Base-by-base conservation (phyloP, 2,888 invertebrate species). In the Melipona beecheii region DNA sequence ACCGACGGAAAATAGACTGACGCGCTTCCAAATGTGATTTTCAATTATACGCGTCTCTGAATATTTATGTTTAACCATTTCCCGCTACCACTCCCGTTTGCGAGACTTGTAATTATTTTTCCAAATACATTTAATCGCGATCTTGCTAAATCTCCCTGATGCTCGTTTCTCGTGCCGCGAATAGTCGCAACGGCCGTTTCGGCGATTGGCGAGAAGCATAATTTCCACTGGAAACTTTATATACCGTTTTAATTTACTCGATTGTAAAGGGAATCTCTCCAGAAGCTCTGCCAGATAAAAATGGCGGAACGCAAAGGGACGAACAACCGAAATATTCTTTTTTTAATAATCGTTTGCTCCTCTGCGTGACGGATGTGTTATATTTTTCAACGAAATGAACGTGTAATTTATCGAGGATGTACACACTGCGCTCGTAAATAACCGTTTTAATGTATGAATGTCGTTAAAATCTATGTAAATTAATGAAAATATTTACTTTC, bases 31-130 rank as follows among this genome's bases (percentile, higher is more conserved):
- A 78, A 75, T 71, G 62, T 50, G 78, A 84, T 84, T 83, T 83
- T 78, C 78, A 81, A 86, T 85, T 75, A 83, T 77, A 87, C 75
- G 75, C 43, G 70, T 54, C 49, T 54, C 56, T 79, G 74, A 83
- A 83, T 83, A 84, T 84, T 84, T 76, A 84, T 81, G 60, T 36
- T 31, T 60, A 60, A 24, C 49, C 49, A 19, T 27, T 49, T 31
- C 21, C 65, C 19, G 36, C 3, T 19, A 19, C 11, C 31, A 24
- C 24, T 2, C 2, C 27, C 11, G 64, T 19, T 6, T 24, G 43
- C 17, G 49, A 62, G 69, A 36, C 76, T 75, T 70, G 75, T 75
- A 75, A 79, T 79, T 73, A 50, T 58, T 62, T 60, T 60, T 65
- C 58, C 70, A 56, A 21, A 50, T 75, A 64, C 49, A 52, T 64